These are phyloP conservation scores for Diachrysia chrysitis DNA, from an alignment of 2,888 invertebrate species.

Conservation along the genomic window DNA sequence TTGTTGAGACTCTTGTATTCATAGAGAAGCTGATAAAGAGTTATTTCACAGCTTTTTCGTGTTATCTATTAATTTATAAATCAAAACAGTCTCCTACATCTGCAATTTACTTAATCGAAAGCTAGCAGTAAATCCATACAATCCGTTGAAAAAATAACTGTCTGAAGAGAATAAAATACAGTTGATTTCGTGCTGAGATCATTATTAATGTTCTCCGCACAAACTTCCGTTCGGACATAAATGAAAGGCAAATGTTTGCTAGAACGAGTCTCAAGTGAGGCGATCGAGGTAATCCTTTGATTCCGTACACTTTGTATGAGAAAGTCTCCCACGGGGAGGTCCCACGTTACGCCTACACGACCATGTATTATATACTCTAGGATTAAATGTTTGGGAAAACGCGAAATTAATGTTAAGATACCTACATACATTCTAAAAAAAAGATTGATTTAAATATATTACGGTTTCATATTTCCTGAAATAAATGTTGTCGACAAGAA, in stretches of 20 bases:
- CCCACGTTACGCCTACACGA: slow-evolving; percentile 67
- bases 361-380: slow-evolving; percentile 20
- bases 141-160: background rate
- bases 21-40: slow-evolving; percentile 7
- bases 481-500: too few species aligned
- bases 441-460: too few species aligned
- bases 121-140: background rate
- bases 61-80: slow-evolving; percentile 9
- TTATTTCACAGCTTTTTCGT: background rate
- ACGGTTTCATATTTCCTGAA: too few species aligned
- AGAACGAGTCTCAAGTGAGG: slow-evolving; percentile 56
- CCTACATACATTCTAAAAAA: too few species aligned
- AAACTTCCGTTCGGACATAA: slow-evolving; percentile 55
- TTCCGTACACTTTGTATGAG: slow-evolving; percentile 67
- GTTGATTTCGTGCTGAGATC: slow-evolving; percentile 25
- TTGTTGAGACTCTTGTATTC: slow-evolving; percentile 23
- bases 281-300: slow-evolving; percentile 59
- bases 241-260: slow-evolving; percentile 55
- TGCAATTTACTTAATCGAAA: background rate
- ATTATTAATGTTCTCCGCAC: slow-evolving; percentile 29
- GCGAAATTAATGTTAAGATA: too few species aligned
- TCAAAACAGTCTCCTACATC: background rate
- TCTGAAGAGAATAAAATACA: background rate
- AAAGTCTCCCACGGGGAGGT: slow-evolving; percentile 68
- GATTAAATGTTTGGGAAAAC: too few species aligned